phyloP scores from a whole-genome alignment of 2,113 vertebrate species.

The Toxotes chatareus region DNA sequence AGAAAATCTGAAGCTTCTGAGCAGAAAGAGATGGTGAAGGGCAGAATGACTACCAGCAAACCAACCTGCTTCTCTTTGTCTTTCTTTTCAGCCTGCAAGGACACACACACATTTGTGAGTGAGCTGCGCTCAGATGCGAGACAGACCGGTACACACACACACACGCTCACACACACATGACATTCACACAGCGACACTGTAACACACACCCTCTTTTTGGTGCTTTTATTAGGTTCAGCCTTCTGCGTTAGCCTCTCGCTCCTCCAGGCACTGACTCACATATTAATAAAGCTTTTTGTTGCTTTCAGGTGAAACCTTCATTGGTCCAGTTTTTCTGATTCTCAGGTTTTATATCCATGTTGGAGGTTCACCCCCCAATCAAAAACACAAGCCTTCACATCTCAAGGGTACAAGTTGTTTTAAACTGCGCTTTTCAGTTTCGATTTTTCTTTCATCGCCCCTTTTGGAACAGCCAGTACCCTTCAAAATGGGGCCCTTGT shows the following conservation, averaged over 20 bases:
- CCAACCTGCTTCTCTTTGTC: conserved; percentile 81
- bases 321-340: background rate
- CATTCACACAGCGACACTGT: background rate
- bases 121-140: background rate
- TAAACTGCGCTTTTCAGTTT: too few species aligned
- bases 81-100: conserved; percentile 78
- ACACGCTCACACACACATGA: conserved; percentile 1
- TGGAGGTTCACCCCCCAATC: background rate
- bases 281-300: conserved; percentile 17
- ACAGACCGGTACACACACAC: background rate
- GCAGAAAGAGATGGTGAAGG: background rate
- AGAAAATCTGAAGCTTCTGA: background rate
- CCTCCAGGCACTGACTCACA: conserved; percentile 18
- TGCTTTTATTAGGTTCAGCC: background rate
- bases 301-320: conserved; percentile 7
- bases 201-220: background rate
- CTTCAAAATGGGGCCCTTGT: too few species aligned
- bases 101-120: conserved; percentile 50
- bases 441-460: too few species aligned
- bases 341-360: background rate
- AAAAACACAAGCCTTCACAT: background rate
- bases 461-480: too few species aligned
- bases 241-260: background rate
- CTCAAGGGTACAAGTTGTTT: background rate
- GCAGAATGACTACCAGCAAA: conserved; percentile 24